Evolutionary conservation across 2,888 invertebrate genomes (phyloP).

Genomic region (Amblyjoppa fuscipennis): DNA sequence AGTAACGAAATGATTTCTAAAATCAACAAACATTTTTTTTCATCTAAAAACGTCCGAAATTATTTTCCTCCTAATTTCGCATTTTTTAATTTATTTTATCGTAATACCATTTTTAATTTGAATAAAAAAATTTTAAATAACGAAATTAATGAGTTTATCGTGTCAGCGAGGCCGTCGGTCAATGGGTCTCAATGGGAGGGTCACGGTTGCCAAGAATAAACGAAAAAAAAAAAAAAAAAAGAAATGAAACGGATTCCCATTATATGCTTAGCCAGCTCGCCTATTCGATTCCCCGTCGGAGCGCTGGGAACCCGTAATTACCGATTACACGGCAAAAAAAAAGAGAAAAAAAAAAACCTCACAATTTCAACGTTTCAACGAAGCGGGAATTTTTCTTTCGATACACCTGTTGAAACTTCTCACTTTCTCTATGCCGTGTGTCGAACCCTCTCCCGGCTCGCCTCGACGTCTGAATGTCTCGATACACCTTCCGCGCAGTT

Average conservation of each 20-base stretch:
- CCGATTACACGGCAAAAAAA: constrained; percentile 76
- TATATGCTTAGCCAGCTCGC: constrained; percentile 33
- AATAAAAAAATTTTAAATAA: neutral
- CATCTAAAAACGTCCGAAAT: neutral
- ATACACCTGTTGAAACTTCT: constrained; percentile 72
- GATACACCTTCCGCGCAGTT: constrained; percentile 32
- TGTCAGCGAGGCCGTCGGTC: constrained; percentile 44
- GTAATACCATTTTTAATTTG: neutral
- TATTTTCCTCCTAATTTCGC: neutral
- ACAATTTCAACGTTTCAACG: constrained; percentile 71
- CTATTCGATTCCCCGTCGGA: constrained; percentile 51
- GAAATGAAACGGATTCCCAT: constrained; percentile 38
- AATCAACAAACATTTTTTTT: neutral
- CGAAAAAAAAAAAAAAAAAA: constrained; percentile 18
- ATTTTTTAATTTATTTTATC: no score
- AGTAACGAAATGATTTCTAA: neutral
- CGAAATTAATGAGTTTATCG: constrained; percentile 44
- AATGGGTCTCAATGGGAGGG: constrained; percentile 50
- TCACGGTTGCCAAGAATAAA: constrained; percentile 12
- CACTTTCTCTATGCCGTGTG: constrained; percentile 34
- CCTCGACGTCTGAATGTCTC: constrained; percentile 46
- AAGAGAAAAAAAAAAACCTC: constrained; percentile 60
- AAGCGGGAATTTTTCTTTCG: constrained; percentile 31
- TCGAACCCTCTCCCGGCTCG: constrained; percentile 21
- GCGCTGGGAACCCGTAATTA: constrained; percentile 78